Percentiles rank a stretch among this genome's conserved stretches.
phyloP scores from a whole-genome alignment of 1,140 invertebrate species.

The Hycleus cichorii region DNA sequence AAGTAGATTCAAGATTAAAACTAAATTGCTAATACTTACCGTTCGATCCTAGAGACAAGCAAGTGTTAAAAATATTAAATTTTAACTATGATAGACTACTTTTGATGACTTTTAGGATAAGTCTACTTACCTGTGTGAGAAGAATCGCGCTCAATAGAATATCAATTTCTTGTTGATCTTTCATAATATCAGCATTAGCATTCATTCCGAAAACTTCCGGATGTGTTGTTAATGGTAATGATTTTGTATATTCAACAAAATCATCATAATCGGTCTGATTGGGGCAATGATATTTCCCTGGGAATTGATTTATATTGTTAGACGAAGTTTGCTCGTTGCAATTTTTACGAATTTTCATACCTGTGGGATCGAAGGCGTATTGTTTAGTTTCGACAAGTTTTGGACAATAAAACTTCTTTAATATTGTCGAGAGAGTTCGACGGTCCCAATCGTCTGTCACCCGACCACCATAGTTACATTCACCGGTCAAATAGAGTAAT shows the following conservation, averaged over 20 bases:
- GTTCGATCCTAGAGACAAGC: too few species aligned
- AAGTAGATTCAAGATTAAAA: too few species aligned
- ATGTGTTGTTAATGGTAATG: slow-evolving; percentile 53
- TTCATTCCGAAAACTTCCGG: slow-evolving; percentile 86
- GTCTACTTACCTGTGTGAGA: slow-evolving; percentile 49
- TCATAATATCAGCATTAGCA: slow-evolving; percentile 81
- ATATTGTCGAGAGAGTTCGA: slow-evolving; percentile 71
- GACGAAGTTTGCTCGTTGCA: neutral
- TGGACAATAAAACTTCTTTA: slow-evolving; percentile 72
- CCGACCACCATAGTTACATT: slow-evolving; percentile 93
- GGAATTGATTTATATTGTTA: neutral
- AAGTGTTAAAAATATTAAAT: too few species aligned
- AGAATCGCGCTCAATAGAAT: slow-evolving; percentile 47
- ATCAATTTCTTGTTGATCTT: slow-evolving; percentile 67
- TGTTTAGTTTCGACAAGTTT: slow-evolving; percentile 54
- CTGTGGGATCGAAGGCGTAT: slow-evolving; percentile 45
- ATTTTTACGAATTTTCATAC: neutral
- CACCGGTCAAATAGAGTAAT: slow-evolving; percentile 81
- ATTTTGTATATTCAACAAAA: slow-evolving; percentile 61
- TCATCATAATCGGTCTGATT: slow-evolving; percentile 56
- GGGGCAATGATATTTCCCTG: too few species aligned
- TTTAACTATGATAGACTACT: too few species aligned
- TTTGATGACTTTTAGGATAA: too few species aligned
- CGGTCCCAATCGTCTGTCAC: slow-evolving; percentile 92
- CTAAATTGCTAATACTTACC: too few species aligned